Percentiles rank a stretch among this genome's conserved stretches.
Evolutionary conservation across 1,140 invertebrate genomes (phyloP).

Genomic region (Drosophila orosa): DNA sequence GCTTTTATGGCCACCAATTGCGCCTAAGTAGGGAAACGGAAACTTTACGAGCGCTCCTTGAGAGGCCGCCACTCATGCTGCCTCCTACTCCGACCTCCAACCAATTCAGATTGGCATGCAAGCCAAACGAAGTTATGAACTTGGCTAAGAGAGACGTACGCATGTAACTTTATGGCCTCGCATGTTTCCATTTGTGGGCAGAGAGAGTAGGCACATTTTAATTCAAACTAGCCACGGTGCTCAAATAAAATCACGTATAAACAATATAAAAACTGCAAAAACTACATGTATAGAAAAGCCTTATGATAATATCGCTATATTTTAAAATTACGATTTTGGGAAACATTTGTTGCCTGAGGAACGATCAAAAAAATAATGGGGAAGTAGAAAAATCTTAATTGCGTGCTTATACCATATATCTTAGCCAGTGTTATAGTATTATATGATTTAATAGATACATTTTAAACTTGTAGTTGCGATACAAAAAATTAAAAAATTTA

Average conservation of each 20-base stretch:
- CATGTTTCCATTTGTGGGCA: neutral
- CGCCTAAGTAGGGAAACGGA: constrained; percentile 68
- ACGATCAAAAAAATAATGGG: neutral
- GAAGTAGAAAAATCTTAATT: neutral
- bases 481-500: neutral
- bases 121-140: constrained; percentile 70
- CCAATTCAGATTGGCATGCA: constrained; percentile 76
- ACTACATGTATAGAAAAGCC: neutral
- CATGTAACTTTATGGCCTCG: constrained; percentile 3
- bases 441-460: neutral
- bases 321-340: neutral
- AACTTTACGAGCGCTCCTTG: constrained; percentile 73
- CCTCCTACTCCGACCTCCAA: constrained; percentile 16
- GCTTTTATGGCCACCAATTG: constrained; percentile 80
- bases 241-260: neutral
- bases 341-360: neutral
- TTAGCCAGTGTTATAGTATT: neutral
- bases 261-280: neutral
- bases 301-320: neutral
- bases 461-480: too few species aligned
- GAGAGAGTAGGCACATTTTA: neutral
- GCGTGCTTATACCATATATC: neutral
- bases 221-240: neutral
- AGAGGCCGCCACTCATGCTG: constrained; percentile 36
- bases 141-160: constrained; percentile 14